Evolutionary conservation across 2,113 vertebrate genomes (phyloP).

Genomic region (Colinus virginianus): DNA sequence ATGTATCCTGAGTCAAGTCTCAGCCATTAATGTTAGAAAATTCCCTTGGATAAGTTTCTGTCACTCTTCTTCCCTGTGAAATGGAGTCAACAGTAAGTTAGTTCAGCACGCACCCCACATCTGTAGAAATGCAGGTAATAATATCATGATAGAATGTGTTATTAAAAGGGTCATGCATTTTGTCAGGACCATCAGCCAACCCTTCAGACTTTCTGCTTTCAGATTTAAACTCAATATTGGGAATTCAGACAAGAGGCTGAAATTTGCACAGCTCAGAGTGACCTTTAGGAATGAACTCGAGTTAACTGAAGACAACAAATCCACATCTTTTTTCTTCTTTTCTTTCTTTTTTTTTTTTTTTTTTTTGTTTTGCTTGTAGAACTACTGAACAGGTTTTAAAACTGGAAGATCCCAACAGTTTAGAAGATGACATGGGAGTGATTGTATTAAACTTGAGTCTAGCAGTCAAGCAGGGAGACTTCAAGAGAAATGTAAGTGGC

Average conservation of each 20-base stretch:
- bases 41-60: not conserved
- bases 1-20: not conserved
- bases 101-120: not conserved
- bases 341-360: not conserved
- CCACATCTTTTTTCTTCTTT: not conserved
- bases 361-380: slow-evolving; percentile 67
- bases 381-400: slow-evolving; percentile 83
- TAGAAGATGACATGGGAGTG: slow-evolving; percentile 92
- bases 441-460: slow-evolving; percentile 88
- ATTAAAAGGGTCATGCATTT: not conserved
- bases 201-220: slow-evolving; percentile 22
- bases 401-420: slow-evolving; percentile 91
- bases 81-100: not conserved
- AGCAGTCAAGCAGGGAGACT: slow-evolving; percentile 86
- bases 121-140: not conserved
- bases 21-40: not conserved
- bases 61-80: not conserved
- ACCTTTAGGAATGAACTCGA: slow-evolving; percentile 56
- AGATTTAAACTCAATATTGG: slow-evolving; percentile 59
- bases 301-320: slow-evolving; percentile 52
- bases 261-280: slow-evolving; percentile 61
- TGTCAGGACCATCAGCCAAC: not conserved
- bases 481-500: slow-evolving; percentile 87
- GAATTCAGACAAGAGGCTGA: slow-evolving; percentile 52
- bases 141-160: not conserved